Evolutionary conservation across 2,113 vertebrate species (phyloP), one percentile per base, ranked within the genome.

Genomic region (Tyrannus savana): DNA sequence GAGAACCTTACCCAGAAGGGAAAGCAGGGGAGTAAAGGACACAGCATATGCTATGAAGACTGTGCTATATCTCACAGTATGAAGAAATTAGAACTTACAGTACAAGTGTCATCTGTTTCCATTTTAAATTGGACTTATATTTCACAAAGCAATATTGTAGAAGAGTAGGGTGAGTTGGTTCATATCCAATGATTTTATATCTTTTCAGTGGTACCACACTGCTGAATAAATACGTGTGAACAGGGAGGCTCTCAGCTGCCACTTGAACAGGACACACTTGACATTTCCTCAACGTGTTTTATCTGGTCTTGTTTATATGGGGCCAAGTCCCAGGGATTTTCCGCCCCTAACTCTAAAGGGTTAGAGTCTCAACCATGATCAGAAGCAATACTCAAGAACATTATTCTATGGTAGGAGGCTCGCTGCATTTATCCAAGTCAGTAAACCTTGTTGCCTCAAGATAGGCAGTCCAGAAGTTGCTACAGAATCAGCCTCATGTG

Each of bases 141-240:
- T 76, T 91, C 75, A 74, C 22, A 39, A 63, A 85, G 59, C 17
- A 63, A 30, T 24, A 4, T 6, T 58, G 64, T 63, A 88, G 23
- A 55, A 69, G 7, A 35, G 18, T 6, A 53, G 62, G 5, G 17
- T 14, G 39, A 53, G 37, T 18, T 85, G 3, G 16, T 79, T 88
- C 6, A 23, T 25, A 39, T 11, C 59, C n/a, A 68, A 2, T 1
- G 2, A 19, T 25, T n/a, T 22, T 5, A 1, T 12, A 5, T 60
- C 39, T 91, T 66, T 68, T 62, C 23, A 14, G 25, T 63, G 21
- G 33, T 47, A 39, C 16, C 12, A 25, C 5, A 2, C 23, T 80
- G 19, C 53, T 74, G 75, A 31, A 27, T 78, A 50, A 83, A 2
- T n/a, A 19, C 0, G 3, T 59, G 55, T 71, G 62, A 87, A 16